These are phyloP conservation scores for Isaurus tuberculatus DNA, from an alignment of 92 coral and sea anemone genomes.

Conservation along the genomic window DNA sequence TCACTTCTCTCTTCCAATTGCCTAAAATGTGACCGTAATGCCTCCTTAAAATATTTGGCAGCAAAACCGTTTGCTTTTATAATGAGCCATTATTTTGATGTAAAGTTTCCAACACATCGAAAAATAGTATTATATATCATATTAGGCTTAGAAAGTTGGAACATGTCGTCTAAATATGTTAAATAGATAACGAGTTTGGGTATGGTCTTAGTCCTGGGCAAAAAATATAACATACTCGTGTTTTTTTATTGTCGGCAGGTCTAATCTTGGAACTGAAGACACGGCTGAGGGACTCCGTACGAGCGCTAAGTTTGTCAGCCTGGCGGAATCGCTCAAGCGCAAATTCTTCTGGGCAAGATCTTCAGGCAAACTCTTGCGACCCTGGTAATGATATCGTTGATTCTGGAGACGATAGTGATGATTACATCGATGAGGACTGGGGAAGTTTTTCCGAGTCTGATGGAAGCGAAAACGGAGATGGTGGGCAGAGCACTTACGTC, in stretches of 20 bases:
- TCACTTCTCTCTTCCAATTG: too few relatives aligned
- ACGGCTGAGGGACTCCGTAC: background rate
- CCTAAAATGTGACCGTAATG: too few relatives aligned
- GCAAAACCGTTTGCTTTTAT: too few relatives aligned
- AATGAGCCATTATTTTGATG: too few relatives aligned
- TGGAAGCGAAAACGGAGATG: constrained; percentile 15
- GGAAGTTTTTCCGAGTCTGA: constrained; percentile 46
- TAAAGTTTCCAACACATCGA: too few relatives aligned
- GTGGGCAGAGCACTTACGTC: background rate
- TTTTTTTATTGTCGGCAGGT: background rate
- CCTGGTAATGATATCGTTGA: background rate
- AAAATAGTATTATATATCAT: too few relatives aligned
- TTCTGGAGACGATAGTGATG: constrained; percentile 15
- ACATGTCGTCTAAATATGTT: too few relatives aligned
- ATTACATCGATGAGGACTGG: constrained; percentile 34
- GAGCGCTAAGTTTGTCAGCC: background rate
- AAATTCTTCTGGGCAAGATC: background rate
- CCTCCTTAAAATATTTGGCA: too few relatives aligned
- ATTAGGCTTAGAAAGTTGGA: too few relatives aligned
- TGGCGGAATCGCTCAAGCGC: background rate
- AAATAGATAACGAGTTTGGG: too few relatives aligned
- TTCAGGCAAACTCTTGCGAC: background rate
- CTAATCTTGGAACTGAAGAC: constrained; percentile 4
- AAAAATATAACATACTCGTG: background rate
- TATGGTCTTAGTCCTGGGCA: too few relatives aligned